Conservation (phyloP, 2,797 vertebrate species). For the Cossypha heuglini region DNA sequence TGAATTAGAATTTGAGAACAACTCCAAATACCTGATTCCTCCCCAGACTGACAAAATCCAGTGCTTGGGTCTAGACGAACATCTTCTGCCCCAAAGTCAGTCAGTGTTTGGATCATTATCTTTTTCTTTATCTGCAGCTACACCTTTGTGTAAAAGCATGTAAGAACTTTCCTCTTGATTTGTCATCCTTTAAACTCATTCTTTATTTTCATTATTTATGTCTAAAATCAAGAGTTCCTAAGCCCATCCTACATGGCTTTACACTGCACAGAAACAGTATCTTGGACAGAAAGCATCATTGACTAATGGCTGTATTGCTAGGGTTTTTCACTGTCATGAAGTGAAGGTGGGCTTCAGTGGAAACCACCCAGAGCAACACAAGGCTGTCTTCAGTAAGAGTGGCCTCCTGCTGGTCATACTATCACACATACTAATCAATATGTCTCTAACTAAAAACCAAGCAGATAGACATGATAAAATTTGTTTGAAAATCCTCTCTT, state of each 20-base stretch:
- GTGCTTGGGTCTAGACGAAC: neutral
- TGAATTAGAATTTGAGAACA: neutral
- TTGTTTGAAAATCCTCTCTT: neutral
- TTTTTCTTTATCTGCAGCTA: neutral
- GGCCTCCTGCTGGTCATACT: neutral
- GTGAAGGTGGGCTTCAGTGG: neutral
- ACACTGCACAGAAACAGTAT: neutral
- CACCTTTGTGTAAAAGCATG: neutral
- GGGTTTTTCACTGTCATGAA: neutral
- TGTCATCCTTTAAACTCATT: neutral
- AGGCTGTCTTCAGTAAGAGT: neutral
- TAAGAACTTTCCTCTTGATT: neutral
- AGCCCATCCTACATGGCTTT: rapidly evolving
- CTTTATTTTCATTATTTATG: neutral
- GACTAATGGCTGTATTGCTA: neutral
- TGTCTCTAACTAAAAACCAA: neutral
- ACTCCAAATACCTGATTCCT: neutral
- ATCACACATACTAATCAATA: neutral
- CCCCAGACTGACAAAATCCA: neutral
- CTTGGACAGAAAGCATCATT: neutral
- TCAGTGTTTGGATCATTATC: neutral
- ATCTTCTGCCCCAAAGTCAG: neutral
- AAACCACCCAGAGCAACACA: neutral
- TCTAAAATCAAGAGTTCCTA: neutral
- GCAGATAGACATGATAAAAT: neutral